Percentiles rank a stretch among this genome's conserved stretches.
These are phyloP conservation scores for Acrocephalus arundinaceus DNA, from an alignment of 2,113 vertebrate genomes.

Conservation along the genomic window DNA sequence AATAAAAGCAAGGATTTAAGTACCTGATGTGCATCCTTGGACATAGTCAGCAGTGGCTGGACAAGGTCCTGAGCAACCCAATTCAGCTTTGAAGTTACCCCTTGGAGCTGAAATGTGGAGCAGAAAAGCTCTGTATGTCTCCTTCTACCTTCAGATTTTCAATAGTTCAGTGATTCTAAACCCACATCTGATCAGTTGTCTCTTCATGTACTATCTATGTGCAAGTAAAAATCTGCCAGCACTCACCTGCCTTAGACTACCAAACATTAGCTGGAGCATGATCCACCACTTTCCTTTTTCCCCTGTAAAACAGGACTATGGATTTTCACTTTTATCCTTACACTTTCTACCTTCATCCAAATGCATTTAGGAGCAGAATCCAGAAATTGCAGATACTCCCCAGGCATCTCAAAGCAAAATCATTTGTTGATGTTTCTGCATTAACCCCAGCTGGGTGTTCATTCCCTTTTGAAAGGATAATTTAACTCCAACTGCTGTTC, in stretches of 20 bases:
- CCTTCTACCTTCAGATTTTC: not conserved
- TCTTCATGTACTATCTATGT: not conserved
- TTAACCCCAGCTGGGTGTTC: not conserved
- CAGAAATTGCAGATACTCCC: not conserved
- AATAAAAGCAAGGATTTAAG: not conserved
- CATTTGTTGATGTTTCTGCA: not conserved
- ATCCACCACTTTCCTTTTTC: not conserved
- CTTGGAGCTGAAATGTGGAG: not conserved
- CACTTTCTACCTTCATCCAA: not conserved
- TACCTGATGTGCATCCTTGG: not conserved
- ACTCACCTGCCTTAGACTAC: not conserved
- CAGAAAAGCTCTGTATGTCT: not conserved
- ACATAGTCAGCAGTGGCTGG: not conserved
- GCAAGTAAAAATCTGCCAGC: not conserved
- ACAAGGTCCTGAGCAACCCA: not conserved
- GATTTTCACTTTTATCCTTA: not conserved
- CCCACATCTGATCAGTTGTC: not conserved
- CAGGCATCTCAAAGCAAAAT: not conserved
- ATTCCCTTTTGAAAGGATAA: not conserved
- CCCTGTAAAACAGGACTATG: not conserved
- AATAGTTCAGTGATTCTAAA: not conserved
- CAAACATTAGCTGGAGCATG: not conserved
- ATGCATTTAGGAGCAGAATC: not conserved
- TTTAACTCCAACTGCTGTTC: constrained; percentile 28
- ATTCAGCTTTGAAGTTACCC: not conserved